phyloP scores from a whole-genome alignment of 1,140 invertebrate species.

The Bombus difficillimus region DNA sequence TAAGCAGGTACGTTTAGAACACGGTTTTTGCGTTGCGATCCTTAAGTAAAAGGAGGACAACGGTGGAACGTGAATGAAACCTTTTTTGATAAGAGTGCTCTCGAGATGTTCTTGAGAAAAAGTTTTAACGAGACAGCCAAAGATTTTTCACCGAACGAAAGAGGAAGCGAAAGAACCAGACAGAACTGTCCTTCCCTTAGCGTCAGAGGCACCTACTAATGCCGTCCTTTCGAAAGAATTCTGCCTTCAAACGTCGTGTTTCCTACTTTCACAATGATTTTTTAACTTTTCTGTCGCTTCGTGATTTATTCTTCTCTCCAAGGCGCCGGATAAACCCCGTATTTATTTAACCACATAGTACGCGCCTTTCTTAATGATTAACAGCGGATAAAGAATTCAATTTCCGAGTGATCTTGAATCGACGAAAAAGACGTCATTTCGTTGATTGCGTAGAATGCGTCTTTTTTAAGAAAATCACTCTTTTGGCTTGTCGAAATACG shows the following conservation, averaged over 20 bases:
- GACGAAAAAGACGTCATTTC: no score
- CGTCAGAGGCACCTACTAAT: slow-evolving; percentile 40
- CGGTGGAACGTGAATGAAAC: slow-evolving; percentile 34
- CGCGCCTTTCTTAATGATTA: no score
- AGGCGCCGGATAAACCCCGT: neutral
- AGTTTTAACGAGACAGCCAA: slow-evolving; percentile 68
- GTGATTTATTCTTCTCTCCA: slow-evolving; percentile 22
- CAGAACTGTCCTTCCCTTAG: slow-evolving; percentile 43
- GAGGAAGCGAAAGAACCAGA: neutral
- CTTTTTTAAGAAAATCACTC: no score
- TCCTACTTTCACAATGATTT: slow-evolving; percentile 54
- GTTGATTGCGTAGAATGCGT: no score
- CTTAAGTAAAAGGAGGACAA: slow-evolving; percentile 36
- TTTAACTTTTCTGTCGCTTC: slow-evolving; percentile 44
- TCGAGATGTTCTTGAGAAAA: slow-evolving; percentile 45
- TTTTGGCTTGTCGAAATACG: no score
- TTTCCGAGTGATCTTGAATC: no score
- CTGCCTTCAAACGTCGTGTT: slow-evolving; percentile 43
- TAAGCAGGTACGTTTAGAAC: slow-evolving; percentile 12
- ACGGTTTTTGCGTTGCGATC: slow-evolving; percentile 20
- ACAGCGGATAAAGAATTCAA: no score
- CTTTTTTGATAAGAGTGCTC: slow-evolving; percentile 39
- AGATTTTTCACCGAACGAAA: slow-evolving; percentile 52
- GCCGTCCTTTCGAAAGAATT: slow-evolving; percentile 47
- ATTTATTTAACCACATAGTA: no score